These are phyloP conservation scores for Nomada fabriciana DNA, from an alignment of 2,888 invertebrate genomes.

Conservation along the genomic window DNA sequence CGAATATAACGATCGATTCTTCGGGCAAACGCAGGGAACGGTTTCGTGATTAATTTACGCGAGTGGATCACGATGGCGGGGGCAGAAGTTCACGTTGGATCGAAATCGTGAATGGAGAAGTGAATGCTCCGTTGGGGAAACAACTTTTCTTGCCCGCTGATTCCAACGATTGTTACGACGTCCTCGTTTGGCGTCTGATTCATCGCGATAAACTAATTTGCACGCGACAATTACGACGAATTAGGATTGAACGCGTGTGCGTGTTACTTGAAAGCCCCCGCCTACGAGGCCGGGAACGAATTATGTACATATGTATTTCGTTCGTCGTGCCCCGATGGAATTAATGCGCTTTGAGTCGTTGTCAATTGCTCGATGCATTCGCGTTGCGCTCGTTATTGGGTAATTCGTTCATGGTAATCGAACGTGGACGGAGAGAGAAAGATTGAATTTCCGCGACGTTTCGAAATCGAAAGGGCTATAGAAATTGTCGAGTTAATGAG, in stretches of 20 bases:
- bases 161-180: neutral
- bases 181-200: conserved; percentile 25
- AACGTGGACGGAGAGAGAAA: neutral
- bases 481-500: conserved; percentile 5
- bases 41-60: conserved; percentile 30
- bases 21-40: conserved; percentile 7
- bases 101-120: neutral
- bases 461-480: neutral
- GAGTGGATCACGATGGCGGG: conserved; percentile 16
- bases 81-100: conserved; percentile 6
- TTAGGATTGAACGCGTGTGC: conserved; percentile 17
- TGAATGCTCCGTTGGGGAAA: neutral
- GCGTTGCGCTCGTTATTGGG: conserved; percentile 23
- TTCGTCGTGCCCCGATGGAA: conserved; percentile 6
- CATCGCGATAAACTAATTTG: conserved; percentile 51
- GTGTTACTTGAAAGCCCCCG: neutral
- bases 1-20: conserved; percentile 20
- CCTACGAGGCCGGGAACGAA: conserved; percentile 32
- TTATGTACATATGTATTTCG: conserved; percentile 12
- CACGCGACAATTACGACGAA: conserved; percentile 43
- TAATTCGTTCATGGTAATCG: conserved; percentile 15
- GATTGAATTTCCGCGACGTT: neutral
- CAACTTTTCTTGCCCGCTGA: conserved; percentile 35
- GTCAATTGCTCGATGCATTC: conserved; percentile 20
- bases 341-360: conserved; percentile 18